phyloP scores from a whole-genome alignment of 1,140 invertebrate species.

The Bombus confusus region DNA sequence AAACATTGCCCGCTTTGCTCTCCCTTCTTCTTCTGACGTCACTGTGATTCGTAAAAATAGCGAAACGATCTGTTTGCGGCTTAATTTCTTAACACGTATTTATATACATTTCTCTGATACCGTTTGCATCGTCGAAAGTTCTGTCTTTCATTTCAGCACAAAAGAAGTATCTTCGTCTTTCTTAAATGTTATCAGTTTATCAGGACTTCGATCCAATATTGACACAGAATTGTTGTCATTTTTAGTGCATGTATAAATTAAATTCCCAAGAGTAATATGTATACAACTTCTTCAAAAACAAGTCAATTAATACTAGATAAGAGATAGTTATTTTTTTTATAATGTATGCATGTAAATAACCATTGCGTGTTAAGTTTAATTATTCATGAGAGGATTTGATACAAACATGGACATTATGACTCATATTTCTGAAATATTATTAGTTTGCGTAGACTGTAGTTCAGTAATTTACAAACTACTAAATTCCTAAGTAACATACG shows the following conservation, averaged over 20 bases:
- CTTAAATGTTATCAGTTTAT: background rate
- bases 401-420: too few species aligned
- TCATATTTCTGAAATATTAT: too few species aligned
- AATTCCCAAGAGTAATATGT: too few species aligned
- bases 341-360: background rate
- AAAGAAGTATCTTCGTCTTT: background rate
- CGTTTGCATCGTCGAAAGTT: background rate
- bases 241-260: background rate
- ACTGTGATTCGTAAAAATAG: slow-evolving; percentile 64
- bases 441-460: too few species aligned
- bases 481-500: background rate
- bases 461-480: background rate
- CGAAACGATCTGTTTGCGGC: slow-evolving; percentile 53
- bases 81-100: slow-evolving; percentile 62
- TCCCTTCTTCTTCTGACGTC: slow-evolving; percentile 47
- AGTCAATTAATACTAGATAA: too few species aligned
- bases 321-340: too few species aligned
- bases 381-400: too few species aligned
- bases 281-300: too few species aligned
- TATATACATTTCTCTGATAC: slow-evolving; percentile 29
- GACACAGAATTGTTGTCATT: background rate
- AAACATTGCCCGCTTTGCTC: slow-evolving; percentile 37
- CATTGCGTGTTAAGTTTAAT: background rate
- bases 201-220: background rate
- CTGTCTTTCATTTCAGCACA: background rate